phyloP scores from a whole-genome alignment of 2,797 vertebrate genomes.

The Tadarida brasiliensis region DNA sequence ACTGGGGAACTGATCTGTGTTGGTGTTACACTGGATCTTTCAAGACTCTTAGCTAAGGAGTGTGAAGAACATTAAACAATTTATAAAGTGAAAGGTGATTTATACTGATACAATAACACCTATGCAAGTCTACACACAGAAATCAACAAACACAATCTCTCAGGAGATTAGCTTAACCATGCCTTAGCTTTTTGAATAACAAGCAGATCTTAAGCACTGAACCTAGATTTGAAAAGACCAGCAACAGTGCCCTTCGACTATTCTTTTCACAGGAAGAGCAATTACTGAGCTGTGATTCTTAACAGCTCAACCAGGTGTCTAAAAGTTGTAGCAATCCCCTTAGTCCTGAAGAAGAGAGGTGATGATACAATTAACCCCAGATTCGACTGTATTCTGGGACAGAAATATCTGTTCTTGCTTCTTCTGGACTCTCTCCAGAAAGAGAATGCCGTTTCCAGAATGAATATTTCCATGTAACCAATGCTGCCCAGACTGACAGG shows the following conservation, averaged over 20 bases:
- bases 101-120: slow-evolving; percentile 69
- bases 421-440: slow-evolving; percentile 58
- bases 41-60: slow-evolving; percentile 4
- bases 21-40: not conserved
- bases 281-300: slow-evolving; percentile 67
- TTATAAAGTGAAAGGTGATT: slow-evolving; percentile 72
- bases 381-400: slow-evolving; percentile 27
- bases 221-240: slow-evolving; percentile 69
- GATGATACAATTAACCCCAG: slow-evolving; percentile 19
- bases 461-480: slow-evolving; percentile 40
- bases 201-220: slow-evolving; percentile 64
- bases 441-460: slow-evolving; percentile 34
- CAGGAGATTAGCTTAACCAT: slow-evolving; percentile 63
- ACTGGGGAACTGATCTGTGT: slow-evolving; percentile 25
- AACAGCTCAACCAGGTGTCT: slow-evolving; percentile 48
- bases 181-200: slow-evolving; percentile 72
- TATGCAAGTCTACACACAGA: slow-evolving; percentile 62
- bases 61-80: slow-evolving; percentile 58
- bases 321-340: slow-evolving; percentile 64
- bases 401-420: slow-evolving; percentile 32
- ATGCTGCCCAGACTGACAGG: not conserved
- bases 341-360: slow-evolving; percentile 40
- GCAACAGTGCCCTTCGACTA: slow-evolving; percentile 60
- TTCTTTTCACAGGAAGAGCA: slow-evolving; percentile 69
- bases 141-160: slow-evolving; percentile 69